A percentile compares a stretch with the other conserved stretches of the same genome.
phyloP scores from a whole-genome alignment of 2,888 invertebrate genomes.

The Netelia virgata region DNA sequence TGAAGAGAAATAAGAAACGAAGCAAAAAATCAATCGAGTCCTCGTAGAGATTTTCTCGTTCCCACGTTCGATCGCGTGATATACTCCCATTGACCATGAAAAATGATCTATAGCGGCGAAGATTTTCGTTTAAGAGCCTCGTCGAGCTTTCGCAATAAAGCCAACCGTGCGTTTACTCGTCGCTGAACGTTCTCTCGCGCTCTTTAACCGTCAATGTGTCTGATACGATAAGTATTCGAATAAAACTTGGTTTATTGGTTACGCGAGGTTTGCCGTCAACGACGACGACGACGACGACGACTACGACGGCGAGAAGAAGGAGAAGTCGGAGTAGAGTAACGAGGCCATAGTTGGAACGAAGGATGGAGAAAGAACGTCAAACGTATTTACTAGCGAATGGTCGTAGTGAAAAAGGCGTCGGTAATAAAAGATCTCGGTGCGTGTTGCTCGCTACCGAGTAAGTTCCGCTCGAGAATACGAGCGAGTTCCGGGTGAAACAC shows the following conservation, averaged over 20 bases:
- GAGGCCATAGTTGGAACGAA: not conserved
- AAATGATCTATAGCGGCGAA: not conserved
- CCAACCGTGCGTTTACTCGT: slow-evolving; percentile 68
- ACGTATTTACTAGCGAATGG: slow-evolving; percentile 72
- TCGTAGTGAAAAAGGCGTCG: slow-evolving; percentile 65
- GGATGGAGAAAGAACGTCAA: slow-evolving; percentile 49
- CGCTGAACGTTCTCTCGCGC: slow-evolving; percentile 33
- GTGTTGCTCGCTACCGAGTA: slow-evolving; percentile 50
- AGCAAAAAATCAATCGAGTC: no score
- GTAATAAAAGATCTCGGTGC: slow-evolving; percentile 71
- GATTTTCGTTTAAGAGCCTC: not conserved
- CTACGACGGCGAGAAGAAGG: slow-evolving; percentile 2
- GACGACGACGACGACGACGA: slow-evolving; percentile 30
- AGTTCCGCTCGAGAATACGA: slow-evolving; percentile 67
- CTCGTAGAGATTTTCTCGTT: not conserved
- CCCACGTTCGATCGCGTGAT: not conserved
- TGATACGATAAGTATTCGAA: slow-evolving; percentile 76
- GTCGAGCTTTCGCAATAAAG: slow-evolving; percentile 68
- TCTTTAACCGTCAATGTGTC: slow-evolving; percentile 74
- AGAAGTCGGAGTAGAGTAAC: slow-evolving; percentile 1
- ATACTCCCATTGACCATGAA: slow-evolving; percentile 5
- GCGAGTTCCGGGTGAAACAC: slow-evolving; percentile 37
- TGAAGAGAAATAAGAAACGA: not conserved
- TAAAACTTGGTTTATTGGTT: slow-evolving; percentile 77
- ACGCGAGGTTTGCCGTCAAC: slow-evolving; percentile 63